phyloP scores from a whole-genome alignment of 1,140 invertebrate species.

The Chymomyza costata region DNA sequence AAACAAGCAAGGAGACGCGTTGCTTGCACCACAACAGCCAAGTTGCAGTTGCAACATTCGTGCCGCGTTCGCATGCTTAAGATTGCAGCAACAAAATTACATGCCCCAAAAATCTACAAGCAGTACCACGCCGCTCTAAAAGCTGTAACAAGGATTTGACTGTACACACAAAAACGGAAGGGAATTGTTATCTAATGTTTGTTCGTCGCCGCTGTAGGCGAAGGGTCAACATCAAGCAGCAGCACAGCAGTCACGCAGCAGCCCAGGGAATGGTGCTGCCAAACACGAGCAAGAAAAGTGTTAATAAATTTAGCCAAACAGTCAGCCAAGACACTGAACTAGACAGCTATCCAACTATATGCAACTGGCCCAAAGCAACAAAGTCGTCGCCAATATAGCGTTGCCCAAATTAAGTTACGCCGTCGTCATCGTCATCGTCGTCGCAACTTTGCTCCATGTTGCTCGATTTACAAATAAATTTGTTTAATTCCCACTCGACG shows the following conservation, averaged over 20 bases:
- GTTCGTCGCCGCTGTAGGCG: constrained; percentile 33
- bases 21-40: too few relatives aligned
- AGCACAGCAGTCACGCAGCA: constrained; percentile 60
- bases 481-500: constrained; percentile 62
- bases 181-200: constrained; percentile 62
- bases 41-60: constrained; percentile 38
- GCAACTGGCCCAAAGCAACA: too few relatives aligned
- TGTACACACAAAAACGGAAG: constrained; percentile 34
- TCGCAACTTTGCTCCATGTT: constrained; percentile 19
- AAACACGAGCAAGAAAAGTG: constrained; percentile 48
- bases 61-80: constrained; percentile 59
- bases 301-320: constrained; percentile 62
- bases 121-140: background rate
- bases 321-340: constrained; percentile 6
- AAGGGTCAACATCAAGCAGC: constrained; percentile 51
- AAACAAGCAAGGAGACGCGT: constrained; percentile 24
- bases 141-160: constrained; percentile 10
- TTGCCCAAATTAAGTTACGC: constrained; percentile 61
- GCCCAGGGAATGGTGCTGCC: constrained; percentile 26
- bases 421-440: constrained; percentile 7
- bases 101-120: constrained; percentile 19
- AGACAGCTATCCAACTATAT: background rate
- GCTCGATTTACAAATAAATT: constrained; percentile 65
- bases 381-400: constrained; percentile 11
- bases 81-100: constrained; percentile 64